phyloP scores from a whole-genome alignment of 2,113 vertebrate species.

The Crocuta crocuta region DNA sequence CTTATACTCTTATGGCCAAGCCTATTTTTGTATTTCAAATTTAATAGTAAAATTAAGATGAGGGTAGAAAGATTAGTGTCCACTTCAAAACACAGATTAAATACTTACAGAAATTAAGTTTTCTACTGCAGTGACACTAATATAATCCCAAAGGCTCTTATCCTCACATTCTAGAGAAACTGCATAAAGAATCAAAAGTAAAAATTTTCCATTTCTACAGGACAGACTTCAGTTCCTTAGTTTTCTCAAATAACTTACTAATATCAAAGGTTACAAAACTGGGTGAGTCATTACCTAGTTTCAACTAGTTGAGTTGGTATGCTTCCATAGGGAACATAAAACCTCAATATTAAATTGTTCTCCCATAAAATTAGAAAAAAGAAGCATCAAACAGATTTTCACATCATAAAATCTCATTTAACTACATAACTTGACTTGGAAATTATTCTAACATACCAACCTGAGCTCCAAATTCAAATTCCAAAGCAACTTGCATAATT shows the following conservation, averaged over 20 bases:
- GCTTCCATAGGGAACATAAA: slow-evolving; percentile 35
- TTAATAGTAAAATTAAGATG: slow-evolving; percentile 51
- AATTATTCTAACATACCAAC: background rate
- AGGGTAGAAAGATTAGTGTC: background rate
- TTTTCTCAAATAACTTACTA: background rate
- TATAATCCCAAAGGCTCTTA: slow-evolving; percentile 19
- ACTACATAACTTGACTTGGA: slow-evolving; percentile 13
- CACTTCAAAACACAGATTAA: slow-evolving; percentile 59
- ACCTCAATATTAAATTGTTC: slow-evolving; percentile 20
- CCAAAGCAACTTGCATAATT: background rate
- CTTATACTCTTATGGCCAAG: slow-evolving; percentile 7
- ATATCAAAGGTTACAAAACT: slow-evolving; percentile 39
- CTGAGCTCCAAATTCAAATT: slow-evolving; percentile 47
- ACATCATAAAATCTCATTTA: slow-evolving; percentile 38
- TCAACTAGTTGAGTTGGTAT: slow-evolving; percentile 28
- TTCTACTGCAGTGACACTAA: background rate
- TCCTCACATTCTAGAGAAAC: slow-evolving; percentile 43
- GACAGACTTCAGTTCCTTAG: background rate
- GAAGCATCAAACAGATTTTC: slow-evolving; percentile 25
- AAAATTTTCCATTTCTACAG: background rate
- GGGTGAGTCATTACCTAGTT: slow-evolving; percentile 1
- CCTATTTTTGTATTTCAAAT: slow-evolving; percentile 36
- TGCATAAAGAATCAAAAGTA: background rate
- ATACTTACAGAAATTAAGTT: slow-evolving; percentile 43
- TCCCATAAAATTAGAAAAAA: slow-evolving; percentile 39